Evolutionary conservation across 53 echinoderm and acorn worm species (phyloP), one percentile per base, ranked within the genome.

Genomic region (Actinopyga echinites): DNA sequence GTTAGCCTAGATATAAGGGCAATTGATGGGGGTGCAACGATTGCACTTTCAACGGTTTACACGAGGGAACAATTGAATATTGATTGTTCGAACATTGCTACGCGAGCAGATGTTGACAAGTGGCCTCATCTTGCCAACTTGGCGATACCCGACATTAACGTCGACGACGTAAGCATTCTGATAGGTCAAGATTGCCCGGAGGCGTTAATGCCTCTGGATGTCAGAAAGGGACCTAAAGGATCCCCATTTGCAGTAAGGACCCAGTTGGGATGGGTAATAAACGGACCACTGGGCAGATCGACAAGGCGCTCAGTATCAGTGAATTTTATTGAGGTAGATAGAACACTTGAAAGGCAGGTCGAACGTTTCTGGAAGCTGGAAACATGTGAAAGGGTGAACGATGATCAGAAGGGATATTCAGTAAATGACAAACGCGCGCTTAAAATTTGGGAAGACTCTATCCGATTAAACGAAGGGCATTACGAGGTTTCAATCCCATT

Each of bases 131-230:
- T 89, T 5, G 17, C 21, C 28, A 68, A 65, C 42, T 1, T 85
- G 58, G n/a, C 19, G 12, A 8, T 85, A 80, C 85, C 85, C 57
- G 34, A 60, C 20, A 69, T 85, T 8, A 82, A 81, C 20, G 22
- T 36, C 21, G 58, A 63, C 13, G 38, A 90, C 17, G 82, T 90
- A 0, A 52, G 49, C 4, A 19, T 93, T 13, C 69, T 93, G 21
- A 90, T 93, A 52, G 90, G 93, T 21, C 93, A 87, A 56, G 88
- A 90, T 79, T 82, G 57, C n/a, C 93, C 90, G 15, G 71, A 82
- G 1, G 75, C 87, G 10, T 38, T 93, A 53, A 53, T 85, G 26
- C 87, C 93, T 8, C 23, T 67, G 12, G 93, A 93, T 33, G 81
- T 93, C 7, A 78, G 84, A 17, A 49, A 45, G 31, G 93, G 93